Evolutionary conservation across 2,797 vertebrate species (phyloP).

Genomic region (Characodon lateralis): DNA sequence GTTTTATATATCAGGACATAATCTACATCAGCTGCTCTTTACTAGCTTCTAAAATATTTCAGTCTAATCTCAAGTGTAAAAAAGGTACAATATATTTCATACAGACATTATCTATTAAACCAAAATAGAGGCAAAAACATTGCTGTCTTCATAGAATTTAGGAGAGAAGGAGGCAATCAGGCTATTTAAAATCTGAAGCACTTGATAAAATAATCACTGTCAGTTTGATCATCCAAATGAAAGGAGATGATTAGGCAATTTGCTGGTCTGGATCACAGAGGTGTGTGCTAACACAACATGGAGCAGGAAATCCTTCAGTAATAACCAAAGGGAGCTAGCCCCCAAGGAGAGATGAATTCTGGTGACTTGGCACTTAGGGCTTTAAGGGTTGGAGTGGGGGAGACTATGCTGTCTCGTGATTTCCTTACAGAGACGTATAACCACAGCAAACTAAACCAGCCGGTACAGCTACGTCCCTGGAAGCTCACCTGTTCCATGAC

Average conservation of each 20-base stretch:
- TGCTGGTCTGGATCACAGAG: not conserved
- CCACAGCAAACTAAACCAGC: no score
- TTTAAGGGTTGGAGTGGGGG: no score
- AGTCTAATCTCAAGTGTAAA: not conserved
- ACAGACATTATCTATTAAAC: not conserved
- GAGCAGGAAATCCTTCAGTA: not conserved
- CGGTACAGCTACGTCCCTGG: no score
- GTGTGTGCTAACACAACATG: not conserved
- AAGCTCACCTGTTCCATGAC: no score
- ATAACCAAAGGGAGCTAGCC: not conserved
- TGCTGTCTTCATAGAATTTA: not conserved
- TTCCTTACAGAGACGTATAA: no score
- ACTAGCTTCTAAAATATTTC: not conserved
- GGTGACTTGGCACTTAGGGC: no score
- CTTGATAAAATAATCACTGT: not conserved
- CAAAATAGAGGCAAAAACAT: not conserved
- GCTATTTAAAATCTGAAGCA: not conserved
- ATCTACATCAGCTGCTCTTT: not conserved
- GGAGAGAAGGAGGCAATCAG: not conserved
- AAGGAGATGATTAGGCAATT: not conserved
- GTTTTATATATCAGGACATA: not conserved
- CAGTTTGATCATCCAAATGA: not conserved
- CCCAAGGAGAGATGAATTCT: no score
- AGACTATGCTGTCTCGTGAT: no score
- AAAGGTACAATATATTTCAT: not conserved